Evolutionary conservation across 2,113 vertebrate species (phyloP), one percentile per base, ranked within the genome.

Genomic region (Microcebus jonahi): DNA sequence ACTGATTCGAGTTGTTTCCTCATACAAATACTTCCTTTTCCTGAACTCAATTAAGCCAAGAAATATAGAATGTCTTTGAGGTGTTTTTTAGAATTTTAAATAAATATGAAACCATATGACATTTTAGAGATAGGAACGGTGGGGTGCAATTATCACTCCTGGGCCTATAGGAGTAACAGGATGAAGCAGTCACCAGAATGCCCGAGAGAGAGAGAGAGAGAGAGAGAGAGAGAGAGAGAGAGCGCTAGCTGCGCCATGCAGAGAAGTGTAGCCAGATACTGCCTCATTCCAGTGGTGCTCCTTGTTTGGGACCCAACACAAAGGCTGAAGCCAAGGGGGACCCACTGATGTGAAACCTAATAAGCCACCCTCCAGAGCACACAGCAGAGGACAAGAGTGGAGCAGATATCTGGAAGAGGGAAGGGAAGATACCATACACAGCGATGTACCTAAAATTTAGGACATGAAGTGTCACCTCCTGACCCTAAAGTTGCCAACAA

Each of bases 1-100:
- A 79, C 90, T 80, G 18, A 90, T 83, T 95, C 39, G n/a, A 45
- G 31, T 82, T 82, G 13, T 94, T 90, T 70, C 88, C 14, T 67
- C 50, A 61, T 29, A 63, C 15, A 90, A 91, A 91, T 76, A 27
- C 53, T 89, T 76, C 17, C 14, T 88, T 93, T 96, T 65, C 45
- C n/a, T 76, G 48, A 94, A 94, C 77, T 95, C 53, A 81, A 39
- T 5, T 39, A 12, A 96, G 55, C 6, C 13, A 67, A 81, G 45
- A 97, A 93, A 88, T 70, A 70, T 2, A 59, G 23, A 5, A 20
- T 42, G 18, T 53, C 48, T 55, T 87, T 81, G 75, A 87, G 13
- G 15, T 91, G 15, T n/a, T 87, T n/a, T 93, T 92, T 59, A 82
- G 61, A 80, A 84, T 13, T 85, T 15, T 31, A 94, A 90, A 53